Base-by-base conservation (phyloP, 1,140 invertebrate genomes). In the Ceratosolen solmsi region DNA sequence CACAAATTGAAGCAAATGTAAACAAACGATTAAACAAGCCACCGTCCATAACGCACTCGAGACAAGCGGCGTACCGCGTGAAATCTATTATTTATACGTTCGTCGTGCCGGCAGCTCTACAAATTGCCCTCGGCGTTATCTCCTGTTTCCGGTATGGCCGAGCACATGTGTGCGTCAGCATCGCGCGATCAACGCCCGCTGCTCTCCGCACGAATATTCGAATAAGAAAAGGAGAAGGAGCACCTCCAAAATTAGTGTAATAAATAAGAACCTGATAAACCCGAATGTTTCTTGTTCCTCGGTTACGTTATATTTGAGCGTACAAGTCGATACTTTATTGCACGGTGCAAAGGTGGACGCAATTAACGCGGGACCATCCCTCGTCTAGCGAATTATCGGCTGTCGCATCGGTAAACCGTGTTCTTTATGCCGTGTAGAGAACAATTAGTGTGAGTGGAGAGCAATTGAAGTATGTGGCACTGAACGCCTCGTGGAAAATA, bases 111-210 rank as follows among this genome's bases (percentile, higher is more conserved):
- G 36, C 30, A 0, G 27, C 78, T 78, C 79, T 51, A 84, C 84
- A 84, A 85, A 85, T 84, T 84, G 84, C 82, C 82, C 73, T 54
- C 56, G 56, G 81, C 74, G 70, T 79, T 86, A 86, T 86, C 85
- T 85, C 30, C 15, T 82, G 75, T 80, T 86, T 86, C 85, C 85
- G 84, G 80, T 83, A 46, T 3, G n/a, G 3, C 58, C 36, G 58
- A 78, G 68, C 22, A 33, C 41, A 33, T 60, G n/a, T 33, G 54
- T 60, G 78, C 70, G 73, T 70, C 13, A 2, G 5, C 51, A 71
- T 54, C 63, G 33, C 36, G 2, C 85, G 82, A 79, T 84, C 17
- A 2, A 20, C 2, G 54, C 58, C 11, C 63, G 65, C 49, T 41
- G 77, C 56, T 15, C 11, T 33, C 13, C 13, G 58, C 20, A 49